Percentiles rank a stretch among this genome's conserved stretches.
phyloP scores from a whole-genome alignment of 2,797 vertebrate genomes.

The Acipenser ruthenus region DNA sequence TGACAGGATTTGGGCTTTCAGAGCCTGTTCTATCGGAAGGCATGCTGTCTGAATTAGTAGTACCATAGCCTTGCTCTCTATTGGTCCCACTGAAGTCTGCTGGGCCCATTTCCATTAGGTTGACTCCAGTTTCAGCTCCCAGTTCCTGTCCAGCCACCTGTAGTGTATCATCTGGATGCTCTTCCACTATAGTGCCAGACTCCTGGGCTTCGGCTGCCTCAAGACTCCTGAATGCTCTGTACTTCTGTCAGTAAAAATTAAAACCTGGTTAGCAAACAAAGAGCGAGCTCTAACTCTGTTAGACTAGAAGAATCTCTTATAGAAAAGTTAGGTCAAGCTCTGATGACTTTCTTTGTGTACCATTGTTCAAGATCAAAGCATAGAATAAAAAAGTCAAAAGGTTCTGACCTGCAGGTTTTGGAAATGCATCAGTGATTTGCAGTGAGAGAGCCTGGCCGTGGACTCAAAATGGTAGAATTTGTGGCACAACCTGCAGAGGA shows the following conservation, averaged over 20 bases:
- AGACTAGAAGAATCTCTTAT: too few relatives aligned
- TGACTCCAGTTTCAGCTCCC: slow-evolving; percentile 15
- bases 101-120: slow-evolving; percentile 18
- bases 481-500: slow-evolving; percentile 86
- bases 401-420: slow-evolving; percentile 84
- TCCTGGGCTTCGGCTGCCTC: slow-evolving; percentile 27
- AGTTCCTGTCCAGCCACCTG: slow-evolving; percentile 10
- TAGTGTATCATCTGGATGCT: neutral
- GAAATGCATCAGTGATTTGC: slow-evolving; percentile 87
- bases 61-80: neutral
- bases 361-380: too few relatives aligned
- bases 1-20: neutral
- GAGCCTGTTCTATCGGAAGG: slow-evolving; percentile 12
- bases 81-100: slow-evolving; percentile 20
- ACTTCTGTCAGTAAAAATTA: slow-evolving; percentile 37
- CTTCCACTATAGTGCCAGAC: slow-evolving; percentile 2
- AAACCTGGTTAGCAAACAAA: neutral
- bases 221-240: slow-evolving; percentile 35
- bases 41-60: neutral
- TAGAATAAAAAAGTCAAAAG: slow-evolving; percentile 25
- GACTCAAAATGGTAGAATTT: slow-evolving; percentile 89
- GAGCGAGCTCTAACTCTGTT: too few relatives aligned
- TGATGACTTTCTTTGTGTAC: too few relatives aligned
- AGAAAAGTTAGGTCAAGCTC: too few relatives aligned
- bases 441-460: slow-evolving; percentile 75